These are phyloP conservation scores for Herpailurus yagouaroundi DNA, from an alignment of 2,113 vertebrate species.

Conservation along the genomic window DNA sequence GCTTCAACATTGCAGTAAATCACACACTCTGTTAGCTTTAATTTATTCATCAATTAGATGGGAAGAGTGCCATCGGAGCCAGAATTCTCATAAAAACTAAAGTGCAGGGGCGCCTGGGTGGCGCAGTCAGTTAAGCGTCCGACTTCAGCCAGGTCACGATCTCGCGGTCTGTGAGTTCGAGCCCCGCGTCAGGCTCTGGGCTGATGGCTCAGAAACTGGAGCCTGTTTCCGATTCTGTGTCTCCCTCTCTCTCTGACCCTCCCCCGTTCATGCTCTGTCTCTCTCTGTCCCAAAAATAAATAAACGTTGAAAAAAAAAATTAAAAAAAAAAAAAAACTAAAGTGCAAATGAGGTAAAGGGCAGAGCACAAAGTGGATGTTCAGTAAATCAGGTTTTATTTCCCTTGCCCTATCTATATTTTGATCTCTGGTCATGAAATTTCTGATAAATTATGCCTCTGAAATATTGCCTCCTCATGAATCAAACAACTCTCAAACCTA, in stretches of 20 bases:
- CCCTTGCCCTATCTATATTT: background rate
- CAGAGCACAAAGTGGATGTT: background rate
- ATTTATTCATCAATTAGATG: background rate
- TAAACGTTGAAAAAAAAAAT: no score
- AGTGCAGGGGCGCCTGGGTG: no score
- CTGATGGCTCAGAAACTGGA: no score
- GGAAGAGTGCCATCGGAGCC: background rate
- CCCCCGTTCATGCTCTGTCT: no score
- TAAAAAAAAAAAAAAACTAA: no score
- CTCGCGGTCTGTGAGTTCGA: no score
- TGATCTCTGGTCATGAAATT: background rate
- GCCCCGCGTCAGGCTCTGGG: no score
- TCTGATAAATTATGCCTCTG: background rate
- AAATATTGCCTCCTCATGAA: conserved; percentile 26
- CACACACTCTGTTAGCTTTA: background rate
- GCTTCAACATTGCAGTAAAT: background rate
- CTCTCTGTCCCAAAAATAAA: no score
- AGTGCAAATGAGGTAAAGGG: background rate
- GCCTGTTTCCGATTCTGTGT: no score
- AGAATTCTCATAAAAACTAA: background rate
- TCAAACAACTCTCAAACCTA: background rate
- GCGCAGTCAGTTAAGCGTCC: no score
- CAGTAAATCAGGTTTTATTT: background rate
- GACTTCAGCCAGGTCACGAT: no score
- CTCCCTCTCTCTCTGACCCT: no score